Conservation (phyloP, 2,797 vertebrate genomes). For the Petrocephalus schoutedeni region DNA sequence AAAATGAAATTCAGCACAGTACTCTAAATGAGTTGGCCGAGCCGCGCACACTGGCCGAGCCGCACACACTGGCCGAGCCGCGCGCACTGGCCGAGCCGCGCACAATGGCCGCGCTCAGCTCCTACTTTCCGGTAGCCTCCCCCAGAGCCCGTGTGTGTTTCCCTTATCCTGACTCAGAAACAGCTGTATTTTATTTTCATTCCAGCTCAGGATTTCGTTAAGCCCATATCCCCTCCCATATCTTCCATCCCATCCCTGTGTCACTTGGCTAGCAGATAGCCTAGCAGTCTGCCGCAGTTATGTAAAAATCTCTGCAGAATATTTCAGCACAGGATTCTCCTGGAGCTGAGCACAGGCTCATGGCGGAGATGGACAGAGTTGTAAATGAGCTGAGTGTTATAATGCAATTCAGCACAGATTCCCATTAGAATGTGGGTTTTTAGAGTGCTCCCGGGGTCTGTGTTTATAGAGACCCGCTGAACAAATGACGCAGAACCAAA, state of each 20-base stretch:
- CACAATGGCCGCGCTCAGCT: no score
- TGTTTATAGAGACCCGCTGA: neutral
- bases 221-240: neutral
- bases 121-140: neutral
- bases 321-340: neutral
- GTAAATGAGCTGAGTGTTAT: neutral
- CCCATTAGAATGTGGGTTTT: neutral
- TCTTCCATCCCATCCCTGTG: neutral
- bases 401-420: neutral
- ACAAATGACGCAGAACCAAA: neutral
- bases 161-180: neutral
- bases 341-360: neutral
- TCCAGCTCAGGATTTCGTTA: neutral
- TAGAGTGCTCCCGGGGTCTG: neutral
- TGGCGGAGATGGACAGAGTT: neutral
- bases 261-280: neutral
- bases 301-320: neutral
- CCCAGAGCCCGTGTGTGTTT: neutral
- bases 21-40: neutral
- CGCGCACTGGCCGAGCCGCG: no score
- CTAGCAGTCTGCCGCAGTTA: neutral
- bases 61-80: no score
- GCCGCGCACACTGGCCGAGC: no score
- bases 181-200: neutral
- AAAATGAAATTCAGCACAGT: neutral